Evolutionary conservation across 2,797 vertebrate species (phyloP).

Genomic region (Antennarius maculatus): DNA sequence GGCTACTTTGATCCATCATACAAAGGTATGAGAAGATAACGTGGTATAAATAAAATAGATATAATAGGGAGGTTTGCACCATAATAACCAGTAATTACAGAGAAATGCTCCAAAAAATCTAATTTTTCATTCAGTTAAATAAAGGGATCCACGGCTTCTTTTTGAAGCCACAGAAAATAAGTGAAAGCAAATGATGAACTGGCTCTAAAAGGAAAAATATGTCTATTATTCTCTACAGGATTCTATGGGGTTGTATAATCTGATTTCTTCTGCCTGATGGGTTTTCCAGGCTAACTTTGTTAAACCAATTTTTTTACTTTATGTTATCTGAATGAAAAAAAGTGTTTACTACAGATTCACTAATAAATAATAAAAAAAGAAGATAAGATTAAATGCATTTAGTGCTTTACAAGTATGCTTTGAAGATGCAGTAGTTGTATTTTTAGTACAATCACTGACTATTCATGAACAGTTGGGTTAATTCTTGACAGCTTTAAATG

Average conservation of each 20-base stretch:
- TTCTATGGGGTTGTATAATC: neutral
- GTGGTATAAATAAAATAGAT: neutral
- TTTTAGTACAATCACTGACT: neutral
- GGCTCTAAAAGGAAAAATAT: neutral
- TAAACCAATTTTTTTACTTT: too few species aligned
- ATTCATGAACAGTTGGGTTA: neutral
- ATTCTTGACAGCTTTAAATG: conserved; percentile 2
- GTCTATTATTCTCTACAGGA: neutral
- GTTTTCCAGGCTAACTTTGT: too few species aligned
- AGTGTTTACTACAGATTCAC: too few species aligned
- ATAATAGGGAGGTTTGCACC: neutral
- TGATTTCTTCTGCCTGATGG: neutral
- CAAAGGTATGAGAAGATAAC: neutral
- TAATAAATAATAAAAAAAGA: too few species aligned
- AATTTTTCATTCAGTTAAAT: neutral
- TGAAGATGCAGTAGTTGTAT: neutral
- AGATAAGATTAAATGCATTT: too few species aligned
- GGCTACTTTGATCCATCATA: conserved; percentile 5
- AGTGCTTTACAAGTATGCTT: too few species aligned
- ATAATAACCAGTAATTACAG: neutral
- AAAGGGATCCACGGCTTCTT: neutral
- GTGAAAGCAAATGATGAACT: neutral
- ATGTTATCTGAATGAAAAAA: too few species aligned
- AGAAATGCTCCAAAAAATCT: neutral
- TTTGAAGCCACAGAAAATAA: neutral